Evolutionary conservation across 2,888 invertebrate genomes (phyloP).

Genomic region (Drosophila anomelani): DNA sequence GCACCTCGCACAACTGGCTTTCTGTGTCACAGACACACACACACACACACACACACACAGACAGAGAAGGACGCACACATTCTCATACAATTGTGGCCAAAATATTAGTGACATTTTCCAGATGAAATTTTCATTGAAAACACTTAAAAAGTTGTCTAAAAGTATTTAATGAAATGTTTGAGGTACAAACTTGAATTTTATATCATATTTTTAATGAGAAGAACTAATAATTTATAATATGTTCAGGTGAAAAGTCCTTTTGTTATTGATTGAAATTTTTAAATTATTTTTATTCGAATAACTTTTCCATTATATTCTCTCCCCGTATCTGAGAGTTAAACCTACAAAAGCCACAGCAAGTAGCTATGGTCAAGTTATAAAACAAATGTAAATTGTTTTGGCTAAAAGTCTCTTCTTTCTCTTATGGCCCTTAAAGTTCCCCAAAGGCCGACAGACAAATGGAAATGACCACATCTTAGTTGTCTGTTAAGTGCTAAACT

Average conservation of each 20-base stretch:
- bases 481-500: conserved; percentile 8
- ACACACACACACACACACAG: conserved; percentile 43
- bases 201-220: too few species aligned
- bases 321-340: background rate
- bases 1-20: conserved; percentile 72
- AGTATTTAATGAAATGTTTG: background rate
- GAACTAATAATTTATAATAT: background rate
- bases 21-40: conserved; percentile 68
- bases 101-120: background rate
- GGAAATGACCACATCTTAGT: conserved; percentile 18
- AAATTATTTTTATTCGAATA: too few species aligned
- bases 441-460: background rate
- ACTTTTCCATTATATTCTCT: background rate
- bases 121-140: background rate
- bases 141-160: background rate
- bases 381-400: conserved; percentile 8
- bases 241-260: background rate
- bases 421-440: conserved; percentile 1
- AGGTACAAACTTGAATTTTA: background rate
- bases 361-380: background rate
- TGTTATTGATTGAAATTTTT: too few species aligned
- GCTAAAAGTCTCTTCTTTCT: background rate
- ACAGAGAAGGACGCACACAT: conserved; percentile 10
- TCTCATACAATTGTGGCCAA: conserved; percentile 12
- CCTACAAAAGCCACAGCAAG: background rate